Conservation (phyloP, 2,113 vertebrate genomes). For the Psilopsiagon aurifrons region DNA sequence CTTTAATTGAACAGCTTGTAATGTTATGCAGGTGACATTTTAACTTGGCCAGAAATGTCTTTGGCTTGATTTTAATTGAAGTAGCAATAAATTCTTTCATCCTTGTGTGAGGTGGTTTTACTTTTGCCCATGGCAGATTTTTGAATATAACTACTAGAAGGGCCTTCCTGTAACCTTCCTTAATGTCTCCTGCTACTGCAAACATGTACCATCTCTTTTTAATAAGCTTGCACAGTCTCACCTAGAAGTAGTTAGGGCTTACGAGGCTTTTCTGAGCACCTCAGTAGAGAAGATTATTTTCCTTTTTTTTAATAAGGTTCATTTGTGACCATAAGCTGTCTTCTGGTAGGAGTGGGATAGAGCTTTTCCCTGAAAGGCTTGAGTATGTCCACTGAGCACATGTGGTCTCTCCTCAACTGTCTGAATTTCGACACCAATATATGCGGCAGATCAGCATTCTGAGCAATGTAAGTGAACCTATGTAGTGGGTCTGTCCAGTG, state of each 20-base stretch:
- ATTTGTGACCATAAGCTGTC: not conserved
- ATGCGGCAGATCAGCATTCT: not conserved
- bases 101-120: not conserved
- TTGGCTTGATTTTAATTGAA: not conserved
- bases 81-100: not conserved
- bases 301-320: not conserved
- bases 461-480: rapidly evolving
- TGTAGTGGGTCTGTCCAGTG: not conserved
- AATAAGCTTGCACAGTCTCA: not conserved
- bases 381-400: not conserved
- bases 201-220: not conserved
- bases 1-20: not conserved
- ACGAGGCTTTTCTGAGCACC: not conserved
- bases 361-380: not conserved
- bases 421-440: not conserved
- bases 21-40: not conserved
- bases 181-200: not conserved
- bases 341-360: not conserved
- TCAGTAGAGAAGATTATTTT: not conserved
- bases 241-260: not conserved
- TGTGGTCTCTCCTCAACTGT: not conserved
- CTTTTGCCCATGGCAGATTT: not conserved
- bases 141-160: not conserved
- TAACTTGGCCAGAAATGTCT: not conserved
- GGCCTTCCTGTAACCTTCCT: not conserved